Conservation (phyloP, 2,113 vertebrate genomes). For the Ceyx margarethae region DNA sequence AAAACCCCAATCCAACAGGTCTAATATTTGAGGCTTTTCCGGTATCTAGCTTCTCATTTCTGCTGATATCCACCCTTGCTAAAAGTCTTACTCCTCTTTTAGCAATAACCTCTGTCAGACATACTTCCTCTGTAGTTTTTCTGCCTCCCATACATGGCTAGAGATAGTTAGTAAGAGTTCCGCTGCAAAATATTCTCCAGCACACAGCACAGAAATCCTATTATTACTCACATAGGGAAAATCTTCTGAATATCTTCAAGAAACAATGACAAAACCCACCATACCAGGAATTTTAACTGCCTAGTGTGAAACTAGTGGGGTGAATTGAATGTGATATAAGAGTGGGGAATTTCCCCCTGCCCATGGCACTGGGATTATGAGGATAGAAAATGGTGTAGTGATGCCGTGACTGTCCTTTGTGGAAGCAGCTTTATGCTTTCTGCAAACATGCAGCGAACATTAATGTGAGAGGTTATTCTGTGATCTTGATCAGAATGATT, state of each 20-base stretch:
- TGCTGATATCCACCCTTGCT: background rate
- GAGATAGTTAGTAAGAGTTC: background rate
- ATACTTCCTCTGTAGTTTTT: background rate
- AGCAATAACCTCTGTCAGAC: background rate
- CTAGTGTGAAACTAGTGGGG: background rate
- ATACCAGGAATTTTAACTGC: background rate
- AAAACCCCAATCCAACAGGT: background rate
- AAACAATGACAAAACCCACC: background rate
- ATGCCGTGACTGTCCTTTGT: background rate
- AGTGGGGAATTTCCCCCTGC: background rate
- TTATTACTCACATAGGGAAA: background rate
- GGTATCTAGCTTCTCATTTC: background rate
- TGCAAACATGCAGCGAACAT: background rate
- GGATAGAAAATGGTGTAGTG: background rate
- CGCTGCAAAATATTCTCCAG: background rate
- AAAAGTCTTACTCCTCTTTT: background rate
- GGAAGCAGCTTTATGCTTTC: background rate
- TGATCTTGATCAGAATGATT: background rate
- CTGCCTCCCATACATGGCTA: background rate
- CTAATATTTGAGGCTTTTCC: background rate
- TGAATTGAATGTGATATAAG: background rate
- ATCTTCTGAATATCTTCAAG: background rate
- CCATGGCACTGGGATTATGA: background rate
- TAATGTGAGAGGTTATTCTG: background rate
- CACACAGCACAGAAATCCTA: background rate